These are phyloP conservation scores for Porites lutea DNA, from an alignment of 64 coral and sea anemone species.

Conservation along the genomic window DNA sequence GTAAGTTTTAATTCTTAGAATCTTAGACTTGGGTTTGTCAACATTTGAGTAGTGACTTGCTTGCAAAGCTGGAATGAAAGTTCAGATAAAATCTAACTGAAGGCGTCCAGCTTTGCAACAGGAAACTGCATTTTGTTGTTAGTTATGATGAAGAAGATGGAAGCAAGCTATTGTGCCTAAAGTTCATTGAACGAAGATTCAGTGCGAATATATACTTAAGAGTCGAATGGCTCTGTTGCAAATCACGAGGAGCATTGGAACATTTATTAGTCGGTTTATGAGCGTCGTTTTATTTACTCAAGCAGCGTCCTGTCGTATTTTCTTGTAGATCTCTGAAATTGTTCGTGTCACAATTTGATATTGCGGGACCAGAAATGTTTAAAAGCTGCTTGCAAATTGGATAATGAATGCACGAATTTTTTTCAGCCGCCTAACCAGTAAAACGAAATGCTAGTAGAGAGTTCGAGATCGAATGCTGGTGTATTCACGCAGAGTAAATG, in stretches of 20 bases:
- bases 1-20: constrained; percentile 29
- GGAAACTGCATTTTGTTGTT: neutral
- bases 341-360: constrained; percentile 5
- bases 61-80: neutral
- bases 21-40: constrained; percentile 18
- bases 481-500: neutral
- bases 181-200: neutral
- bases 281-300: neutral
- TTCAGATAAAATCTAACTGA: neutral
- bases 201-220: no score
- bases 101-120: neutral
- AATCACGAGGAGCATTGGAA: constrained; percentile 3
- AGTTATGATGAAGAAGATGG: neutral
- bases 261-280: constrained; percentile 1
- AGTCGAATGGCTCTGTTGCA: neutral
- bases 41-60: neutral
- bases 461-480: neutral
- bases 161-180: neutral
- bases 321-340: neutral
- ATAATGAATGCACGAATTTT: neutral
- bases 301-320: neutral
- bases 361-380: neutral
- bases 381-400: constrained; percentile 9
- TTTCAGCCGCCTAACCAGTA: neutral
- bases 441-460: neutral